Percentiles rank a stretch among this genome's conserved stretches.
Evolutionary conservation across 92 coral and sea anemone species (phyloP).

Genomic region (Zoanthus solanderi): DNA sequence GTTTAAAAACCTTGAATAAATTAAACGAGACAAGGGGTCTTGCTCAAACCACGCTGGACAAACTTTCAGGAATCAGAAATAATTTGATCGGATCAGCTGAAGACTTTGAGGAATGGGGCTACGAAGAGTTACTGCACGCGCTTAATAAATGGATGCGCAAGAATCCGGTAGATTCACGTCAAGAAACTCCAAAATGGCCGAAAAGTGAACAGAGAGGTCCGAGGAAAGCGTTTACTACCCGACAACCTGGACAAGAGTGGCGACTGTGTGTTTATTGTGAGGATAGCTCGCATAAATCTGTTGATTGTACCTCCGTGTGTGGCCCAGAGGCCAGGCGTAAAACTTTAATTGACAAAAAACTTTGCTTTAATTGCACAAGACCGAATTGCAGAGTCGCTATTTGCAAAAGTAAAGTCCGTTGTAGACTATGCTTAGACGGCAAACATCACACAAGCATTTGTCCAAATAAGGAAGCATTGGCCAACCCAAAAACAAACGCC

Average conservation of each 20-base stretch:
- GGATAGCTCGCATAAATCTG: neutral
- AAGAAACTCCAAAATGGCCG: neutral
- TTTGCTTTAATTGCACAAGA: no score
- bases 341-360: neutral
- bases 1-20: neutral
- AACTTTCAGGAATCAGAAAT: neutral
- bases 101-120: conserved; percentile 12
- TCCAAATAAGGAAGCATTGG: no score
- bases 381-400: no score
- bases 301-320: neutral
- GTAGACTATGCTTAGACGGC: neutral
- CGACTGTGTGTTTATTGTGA: neutral
- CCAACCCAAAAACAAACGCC: no score
- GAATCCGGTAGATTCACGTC: neutral
- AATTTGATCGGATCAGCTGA: neutral
- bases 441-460: neutral
- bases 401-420: neutral
- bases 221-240: neutral
- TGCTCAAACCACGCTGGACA: conserved; percentile 10
- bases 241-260: neutral
- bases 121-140: neutral
- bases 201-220: neutral
- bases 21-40: neutral
- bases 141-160: conserved; percentile 12
- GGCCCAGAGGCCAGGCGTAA: neutral